Percentiles rank a stretch among this genome's conserved stretches.
phyloP scores from a whole-genome alignment of 2,797 vertebrate genomes.

The Bryconaethiops microstoma region DNA sequence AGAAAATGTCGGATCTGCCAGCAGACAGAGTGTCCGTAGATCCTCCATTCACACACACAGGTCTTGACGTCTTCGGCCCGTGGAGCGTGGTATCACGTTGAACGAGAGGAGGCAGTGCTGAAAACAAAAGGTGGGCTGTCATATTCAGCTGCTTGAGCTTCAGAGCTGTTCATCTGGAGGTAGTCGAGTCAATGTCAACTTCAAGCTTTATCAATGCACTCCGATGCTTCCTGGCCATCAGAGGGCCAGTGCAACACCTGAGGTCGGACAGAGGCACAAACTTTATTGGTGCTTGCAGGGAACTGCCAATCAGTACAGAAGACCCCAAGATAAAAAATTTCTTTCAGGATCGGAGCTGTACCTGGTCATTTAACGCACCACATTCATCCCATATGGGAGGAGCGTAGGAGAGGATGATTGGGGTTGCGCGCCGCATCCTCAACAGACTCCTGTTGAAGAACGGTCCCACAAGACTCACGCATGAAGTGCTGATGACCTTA shows the following conservation, averaged over 20 bases:
- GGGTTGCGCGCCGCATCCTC: background rate
- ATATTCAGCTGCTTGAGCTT: background rate
- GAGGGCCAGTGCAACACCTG: background rate
- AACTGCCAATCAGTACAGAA: background rate
- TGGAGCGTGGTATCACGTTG: background rate
- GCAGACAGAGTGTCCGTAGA: background rate
- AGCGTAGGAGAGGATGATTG: slow-evolving; percentile 1
- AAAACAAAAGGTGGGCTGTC: background rate
- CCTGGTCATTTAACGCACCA: slow-evolving; percentile 20
- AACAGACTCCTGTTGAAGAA: background rate
- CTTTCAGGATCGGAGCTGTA: background rate
- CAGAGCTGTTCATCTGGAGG: background rate
- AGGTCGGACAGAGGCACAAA: background rate
- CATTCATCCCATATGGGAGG: too few species aligned
- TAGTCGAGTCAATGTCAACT: background rate
- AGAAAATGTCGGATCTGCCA: background rate
- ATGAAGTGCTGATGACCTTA: background rate
- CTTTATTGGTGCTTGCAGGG: slow-evolving; percentile 1
- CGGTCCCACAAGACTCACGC: background rate
- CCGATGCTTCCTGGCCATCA: background rate
- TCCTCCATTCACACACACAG: background rate
- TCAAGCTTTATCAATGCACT: background rate
- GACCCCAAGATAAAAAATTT: background rate
- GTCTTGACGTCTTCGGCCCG: background rate
- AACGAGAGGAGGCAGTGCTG: background rate